Percentiles rank a stretch among this genome's conserved stretches.
These are phyloP conservation scores for Orgyia antiqua DNA, from an alignment of 2,888 invertebrate species.

Conservation along the genomic window DNA sequence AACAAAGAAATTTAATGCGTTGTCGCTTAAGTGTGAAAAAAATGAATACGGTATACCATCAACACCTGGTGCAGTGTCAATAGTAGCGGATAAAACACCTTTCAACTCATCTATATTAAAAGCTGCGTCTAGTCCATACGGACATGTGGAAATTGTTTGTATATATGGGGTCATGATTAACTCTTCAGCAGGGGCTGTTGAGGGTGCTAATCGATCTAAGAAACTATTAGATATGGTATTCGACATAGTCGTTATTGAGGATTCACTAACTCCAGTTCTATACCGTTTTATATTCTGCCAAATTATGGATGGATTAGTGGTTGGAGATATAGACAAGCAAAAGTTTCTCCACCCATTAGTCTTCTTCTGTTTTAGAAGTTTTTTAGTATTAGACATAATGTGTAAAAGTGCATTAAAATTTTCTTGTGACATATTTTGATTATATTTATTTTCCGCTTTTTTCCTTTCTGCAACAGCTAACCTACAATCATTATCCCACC, in stretches of 20 bases:
- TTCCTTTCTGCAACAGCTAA: not conserved
- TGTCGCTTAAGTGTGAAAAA: not conserved
- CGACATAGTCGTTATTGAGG: no score
- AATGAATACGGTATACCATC: not conserved
- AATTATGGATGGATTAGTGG: no score
- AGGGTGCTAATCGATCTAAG: no score
- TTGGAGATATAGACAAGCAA: no score
- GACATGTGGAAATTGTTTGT: no score
- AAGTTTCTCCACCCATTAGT: not conserved
- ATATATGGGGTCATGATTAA: no score
- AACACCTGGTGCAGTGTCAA: not conserved
- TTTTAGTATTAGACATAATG: not conserved
- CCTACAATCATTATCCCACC: not conserved
- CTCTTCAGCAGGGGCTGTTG: no score
- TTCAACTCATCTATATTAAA: not conserved
- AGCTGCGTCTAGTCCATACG: no score
- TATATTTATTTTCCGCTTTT: not conserved
- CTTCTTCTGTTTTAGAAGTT: not conserved
- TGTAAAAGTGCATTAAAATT: not conserved
- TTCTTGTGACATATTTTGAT: not conserved
- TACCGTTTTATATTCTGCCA: no score
- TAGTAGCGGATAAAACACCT: not conserved
- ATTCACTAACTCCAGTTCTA: no score
- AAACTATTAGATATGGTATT: no score
- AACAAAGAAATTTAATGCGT: not conserved